A percentile compares a stretch with the other conserved stretches of the same genome.
phyloP scores from a whole-genome alignment of 2,797 vertebrate genomes.

The Trichosurus vulpecula region DNA sequence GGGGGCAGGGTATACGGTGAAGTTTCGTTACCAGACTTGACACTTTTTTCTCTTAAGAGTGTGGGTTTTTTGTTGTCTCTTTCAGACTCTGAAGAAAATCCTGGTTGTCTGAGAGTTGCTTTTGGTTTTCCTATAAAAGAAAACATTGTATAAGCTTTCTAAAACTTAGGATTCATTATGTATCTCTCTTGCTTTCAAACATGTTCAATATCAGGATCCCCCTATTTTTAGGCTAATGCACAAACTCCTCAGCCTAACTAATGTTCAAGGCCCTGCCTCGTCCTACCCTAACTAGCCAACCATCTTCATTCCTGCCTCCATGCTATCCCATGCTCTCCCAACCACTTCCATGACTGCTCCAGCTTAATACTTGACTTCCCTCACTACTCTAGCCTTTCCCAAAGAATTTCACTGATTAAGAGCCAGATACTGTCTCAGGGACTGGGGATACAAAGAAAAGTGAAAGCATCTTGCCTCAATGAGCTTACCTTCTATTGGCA shows the following conservation, averaged over 20 bases:
- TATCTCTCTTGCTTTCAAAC: background rate
- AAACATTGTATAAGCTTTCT: slow-evolving; percentile 6
- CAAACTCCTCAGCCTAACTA: background rate
- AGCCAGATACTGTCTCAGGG: background rate
- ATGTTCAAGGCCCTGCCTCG: background rate
- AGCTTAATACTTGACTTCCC: background rate
- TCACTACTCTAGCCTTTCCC: background rate
- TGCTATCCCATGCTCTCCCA: background rate
- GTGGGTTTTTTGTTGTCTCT: slow-evolving; percentile 62
- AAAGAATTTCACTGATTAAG: background rate
- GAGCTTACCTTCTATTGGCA: background rate
- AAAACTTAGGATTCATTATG: slow-evolving; percentile 9
- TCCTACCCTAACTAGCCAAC: background rate
- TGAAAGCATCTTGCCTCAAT: background rate
- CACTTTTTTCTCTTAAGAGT: slow-evolving; percentile 69
- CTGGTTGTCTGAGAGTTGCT: slow-evolving; percentile 91
- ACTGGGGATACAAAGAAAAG: background rate
- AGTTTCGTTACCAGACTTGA: slow-evolving; percentile 73
- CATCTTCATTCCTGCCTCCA: background rate
- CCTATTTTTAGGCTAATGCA: slow-evolving; percentile 4
- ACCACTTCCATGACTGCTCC: background rate
- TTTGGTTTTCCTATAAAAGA: slow-evolving; percentile 87
- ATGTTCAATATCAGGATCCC: background rate
- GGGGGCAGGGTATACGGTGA: slow-evolving; percentile 62
- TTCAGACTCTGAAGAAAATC: slow-evolving; percentile 77